Evolutionary conservation across 2,888 invertebrate genomes (phyloP), one percentile per base, ranked within the genome.

Genomic region (Apamea anceps): DNA sequence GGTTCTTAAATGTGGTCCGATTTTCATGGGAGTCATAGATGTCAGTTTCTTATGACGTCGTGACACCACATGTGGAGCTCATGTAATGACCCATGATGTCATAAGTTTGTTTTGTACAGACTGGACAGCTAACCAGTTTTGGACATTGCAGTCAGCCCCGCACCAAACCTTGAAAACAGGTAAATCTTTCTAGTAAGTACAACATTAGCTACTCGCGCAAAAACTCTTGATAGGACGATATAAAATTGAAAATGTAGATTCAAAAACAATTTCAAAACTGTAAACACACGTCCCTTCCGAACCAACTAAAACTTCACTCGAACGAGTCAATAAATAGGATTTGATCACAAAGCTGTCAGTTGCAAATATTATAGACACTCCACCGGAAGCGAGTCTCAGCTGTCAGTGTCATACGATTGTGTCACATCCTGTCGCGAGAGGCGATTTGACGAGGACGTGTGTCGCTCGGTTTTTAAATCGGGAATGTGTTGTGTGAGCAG

Each of bases 301-400:
- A 66, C 28, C 73, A 67, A 73, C 85, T 85, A 85, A 79, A 85
- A 76, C 78, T 85, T 75, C 81, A 74, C 63, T 76, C 79, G 63
- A 75, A 77, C 79, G 73, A 77, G 54, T 68, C 82, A 84, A 86
- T 86, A 86, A 84, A 86, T 87, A 88, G 86, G 82, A 86, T 88
- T 84, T 87, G 87, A 87, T 88, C 85, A 88, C 84, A 86, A 81
- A 76, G 84, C 89, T 86, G 89, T 81, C 88, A 82, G 87, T 88
- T 82, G 89, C 88, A 88, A 89, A 91, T 90, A 90, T 87, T 86
- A 87, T 84, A 86, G 88, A 88, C 80, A 88, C 83, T 83, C 77
- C 79, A 79, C 82, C 86, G 89, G 88, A 90, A 86, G 82, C 85
- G 90, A 87, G 87, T 85, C 87, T 75, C 85, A 75, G 81, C 88